phyloP scores from a whole-genome alignment of 2,113 vertebrate species.

The Cryptotis parvus region DNA sequence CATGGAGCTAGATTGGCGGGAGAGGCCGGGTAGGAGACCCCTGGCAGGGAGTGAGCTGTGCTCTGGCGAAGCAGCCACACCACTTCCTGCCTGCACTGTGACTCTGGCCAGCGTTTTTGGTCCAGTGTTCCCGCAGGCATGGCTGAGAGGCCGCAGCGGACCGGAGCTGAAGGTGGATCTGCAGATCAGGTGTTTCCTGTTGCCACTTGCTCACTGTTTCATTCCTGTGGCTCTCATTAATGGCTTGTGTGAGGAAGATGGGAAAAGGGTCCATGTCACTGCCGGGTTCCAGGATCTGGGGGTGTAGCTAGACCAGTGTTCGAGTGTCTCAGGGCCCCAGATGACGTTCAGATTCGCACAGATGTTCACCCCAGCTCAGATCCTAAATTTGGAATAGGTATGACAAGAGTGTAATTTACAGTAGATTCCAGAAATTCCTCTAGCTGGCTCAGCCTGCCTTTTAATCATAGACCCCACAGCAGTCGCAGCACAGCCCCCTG shows the following conservation, averaged over 20 bases:
- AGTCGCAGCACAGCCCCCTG: constrained; percentile 75
- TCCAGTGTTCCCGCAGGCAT: background rate
- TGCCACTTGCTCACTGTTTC: too few species aligned
- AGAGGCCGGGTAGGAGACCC: background rate
- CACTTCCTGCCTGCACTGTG: background rate
- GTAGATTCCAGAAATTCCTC: constrained; percentile 53
- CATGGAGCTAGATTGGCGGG: too few species aligned
- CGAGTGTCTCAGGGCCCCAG: background rate
- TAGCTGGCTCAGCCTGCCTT: constrained; percentile 30
- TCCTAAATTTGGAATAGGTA: constrained; percentile 41
- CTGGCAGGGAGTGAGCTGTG: background rate
- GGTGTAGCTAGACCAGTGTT: background rate
- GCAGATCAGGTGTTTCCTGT: too few species aligned
- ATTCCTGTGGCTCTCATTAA: background rate
- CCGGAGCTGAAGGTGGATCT: too few species aligned
- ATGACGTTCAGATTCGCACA: background rate
- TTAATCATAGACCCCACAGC: constrained; percentile 68
- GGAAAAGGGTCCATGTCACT: too few species aligned
- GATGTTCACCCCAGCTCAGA: background rate
- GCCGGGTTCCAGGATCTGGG: background rate
- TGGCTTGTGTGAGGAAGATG: background rate
- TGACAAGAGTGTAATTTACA: constrained; percentile 48
- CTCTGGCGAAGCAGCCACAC: background rate
- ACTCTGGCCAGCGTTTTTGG: background rate
- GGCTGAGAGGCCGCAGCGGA: background rate